Base-by-base conservation (phyloP, 2,113 vertebrate species). In the Neodon shergylaensis region DNA sequence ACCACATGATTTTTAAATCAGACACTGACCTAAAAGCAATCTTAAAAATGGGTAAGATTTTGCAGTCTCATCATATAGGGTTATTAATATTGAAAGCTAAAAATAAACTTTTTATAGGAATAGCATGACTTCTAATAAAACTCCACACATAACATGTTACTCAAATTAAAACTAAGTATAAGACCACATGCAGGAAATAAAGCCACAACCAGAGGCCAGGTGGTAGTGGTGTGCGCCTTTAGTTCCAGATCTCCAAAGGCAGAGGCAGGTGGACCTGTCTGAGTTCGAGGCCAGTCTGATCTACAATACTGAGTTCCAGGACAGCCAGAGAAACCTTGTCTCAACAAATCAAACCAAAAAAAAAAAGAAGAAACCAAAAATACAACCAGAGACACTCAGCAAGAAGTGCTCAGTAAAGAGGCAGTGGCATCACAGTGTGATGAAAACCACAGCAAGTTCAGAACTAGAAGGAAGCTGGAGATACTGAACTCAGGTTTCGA, bases 121-220 rank as follows among this genome's bases (percentile, higher is more conserved):
- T 74, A 89, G 7, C 28, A 58, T 92, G 94, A 95, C 4, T 92
- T 90, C 72, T 13, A 73, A 84, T 90, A 31, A 94, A 93, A 93
- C n/a, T 93, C 49, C 76, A 44, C 68, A 94, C 13, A 42, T 39
- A 88, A 79, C 4, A 88, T 70, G 84, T 49, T 72, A 44, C n/a
- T 95, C 91, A 94, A 88, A 76, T 84, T 58, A 58, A 58, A 58
- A 58, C 58, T 88, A 85, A 91, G 72, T 28, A 94, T 63, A 11
- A 44, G 16, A 72, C 39, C 31, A 52, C 76, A 90, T 82, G 73
- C 61, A 86, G 47, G 66, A 94, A 92, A 89, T 68, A 91, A 77
- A 77, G 26, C 2, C 4, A 47, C 7, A 78, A 74, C 19, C 8
- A 82, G 82, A 47, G n/a, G 36, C 70, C 36, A 72, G 70, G 70